Evolutionary conservation across 2,113 vertebrate species (phyloP).

Genomic region (Hemibagrus wyckioides): DNA sequence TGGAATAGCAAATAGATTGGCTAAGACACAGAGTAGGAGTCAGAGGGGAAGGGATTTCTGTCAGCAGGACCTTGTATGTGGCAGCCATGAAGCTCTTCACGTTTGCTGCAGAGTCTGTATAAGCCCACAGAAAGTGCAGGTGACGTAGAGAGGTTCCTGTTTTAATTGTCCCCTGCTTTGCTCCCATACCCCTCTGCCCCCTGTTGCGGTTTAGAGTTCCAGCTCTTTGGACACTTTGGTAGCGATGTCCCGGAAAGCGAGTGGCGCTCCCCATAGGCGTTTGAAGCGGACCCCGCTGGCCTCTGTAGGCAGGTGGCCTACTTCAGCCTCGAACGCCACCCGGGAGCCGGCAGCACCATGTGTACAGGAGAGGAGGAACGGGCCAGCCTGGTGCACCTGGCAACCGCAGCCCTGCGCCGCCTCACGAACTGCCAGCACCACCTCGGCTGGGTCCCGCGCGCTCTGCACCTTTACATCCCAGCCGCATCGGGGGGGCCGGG

Average conservation of each 20-base stretch:
- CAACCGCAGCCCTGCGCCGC: slow-evolving; percentile 82
- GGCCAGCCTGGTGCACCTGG: slow-evolving; percentile 81
- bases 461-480: slow-evolving; percentile 78
- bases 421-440: slow-evolving; percentile 83
- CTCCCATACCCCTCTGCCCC: slow-evolving; percentile 68
- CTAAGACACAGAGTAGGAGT: slow-evolving; percentile 40
- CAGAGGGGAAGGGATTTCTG: slow-evolving; percentile 47
- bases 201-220: slow-evolving; percentile 74
- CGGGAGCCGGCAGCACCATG: slow-evolving; percentile 79
- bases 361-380: slow-evolving; percentile 88
- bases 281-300: slow-evolving; percentile 85
- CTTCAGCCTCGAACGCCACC: slow-evolving; percentile 86
- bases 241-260: slow-evolving; percentile 86
- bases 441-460: slow-evolving; percentile 81
- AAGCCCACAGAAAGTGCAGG: slow-evolving; percentile 52
- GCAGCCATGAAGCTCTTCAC: slow-evolving; percentile 40
- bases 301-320: slow-evolving; percentile 84
- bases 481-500: slow-evolving; percentile 79
- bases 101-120: slow-evolving; percentile 59
- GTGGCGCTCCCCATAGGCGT: slow-evolving; percentile 82
- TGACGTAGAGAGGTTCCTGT: slow-evolving; percentile 42
- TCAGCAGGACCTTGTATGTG: slow-evolving; percentile 56
- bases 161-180: slow-evolving; percentile 38
- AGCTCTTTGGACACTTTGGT: slow-evolving; percentile 85
- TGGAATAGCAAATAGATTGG: slow-evolving; percentile 45